Percentiles rank a stretch among this genome's conserved stretches.
These are phyloP conservation scores for Tethya wilhelma DNA, from an alignment of 37 sponge, comb jelly and placozoan genomes.

Conservation along the genomic window DNA sequence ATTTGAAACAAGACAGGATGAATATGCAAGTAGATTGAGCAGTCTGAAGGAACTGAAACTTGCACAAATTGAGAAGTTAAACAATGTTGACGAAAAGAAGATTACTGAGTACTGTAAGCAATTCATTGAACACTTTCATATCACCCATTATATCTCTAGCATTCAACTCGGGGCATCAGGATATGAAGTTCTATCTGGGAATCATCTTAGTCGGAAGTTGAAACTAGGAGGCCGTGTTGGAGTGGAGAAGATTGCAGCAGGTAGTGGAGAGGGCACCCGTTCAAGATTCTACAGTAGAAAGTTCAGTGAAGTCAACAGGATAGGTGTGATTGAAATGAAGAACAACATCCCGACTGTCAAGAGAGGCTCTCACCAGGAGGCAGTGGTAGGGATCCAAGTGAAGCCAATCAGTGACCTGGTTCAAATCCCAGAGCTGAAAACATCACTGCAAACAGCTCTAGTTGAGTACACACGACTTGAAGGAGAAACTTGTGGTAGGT, in stretches of 20 bases:
- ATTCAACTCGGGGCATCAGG: conserved; percentile 55
- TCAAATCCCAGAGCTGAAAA: neutral
- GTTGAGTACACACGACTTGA: conserved; percentile 17
- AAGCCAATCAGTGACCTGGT: conserved; percentile 31
- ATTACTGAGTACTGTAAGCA: neutral
- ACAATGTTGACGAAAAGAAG: neutral
- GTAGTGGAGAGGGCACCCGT: conserved; percentile 2
- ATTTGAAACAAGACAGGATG: no score
- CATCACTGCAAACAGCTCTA: conserved; percentile 23
- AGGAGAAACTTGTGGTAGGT: conserved; percentile 50
- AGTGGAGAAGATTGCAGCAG: neutral
- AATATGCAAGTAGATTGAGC: no score
- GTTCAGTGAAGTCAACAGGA: neutral
- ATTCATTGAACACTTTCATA: conserved; percentile 28
- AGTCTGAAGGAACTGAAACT: neutral
- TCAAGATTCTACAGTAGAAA: neutral
- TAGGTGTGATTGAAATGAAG: conserved; percentile 1
- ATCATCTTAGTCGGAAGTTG: no score
- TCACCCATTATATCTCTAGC: conserved; percentile 58
- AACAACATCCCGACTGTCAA: conserved; percentile 13
- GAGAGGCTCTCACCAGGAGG: conserved; percentile 47
- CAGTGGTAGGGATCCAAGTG: conserved; percentile 41
- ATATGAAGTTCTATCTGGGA: conserved; percentile 41
- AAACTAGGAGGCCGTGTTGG: neutral
- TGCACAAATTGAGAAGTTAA: no score